Percentiles rank a stretch among this genome's conserved stretches.
Evolutionary conservation across 2,888 invertebrate genomes (phyloP).

Genomic region (Callosobruchus maculatus): DNA sequence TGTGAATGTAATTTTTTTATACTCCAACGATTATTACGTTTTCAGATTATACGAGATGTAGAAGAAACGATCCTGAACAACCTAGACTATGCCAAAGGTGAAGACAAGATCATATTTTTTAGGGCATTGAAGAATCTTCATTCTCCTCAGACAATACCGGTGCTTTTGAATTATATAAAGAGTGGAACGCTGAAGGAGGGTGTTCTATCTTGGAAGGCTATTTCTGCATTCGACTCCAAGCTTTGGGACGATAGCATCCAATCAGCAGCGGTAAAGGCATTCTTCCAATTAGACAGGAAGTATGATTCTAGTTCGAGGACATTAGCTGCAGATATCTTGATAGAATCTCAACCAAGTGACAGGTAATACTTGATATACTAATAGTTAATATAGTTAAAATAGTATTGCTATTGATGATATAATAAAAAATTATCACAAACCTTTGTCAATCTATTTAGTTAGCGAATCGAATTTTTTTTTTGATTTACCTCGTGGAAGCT

Average conservation of each 20-base stretch:
- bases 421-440: no score
- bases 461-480: no score
- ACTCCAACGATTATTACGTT: no score
- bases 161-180: conserved; percentile 56
- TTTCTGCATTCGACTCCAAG: conserved; percentile 53
- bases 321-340: conserved; percentile 65
- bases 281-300: conserved; percentile 56
- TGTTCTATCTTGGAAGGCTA: conserved; percentile 65
- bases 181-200: conserved; percentile 54
- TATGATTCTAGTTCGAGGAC: conserved; percentile 69
- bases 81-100: conserved; percentile 44
- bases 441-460: no score
- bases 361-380: neutral
- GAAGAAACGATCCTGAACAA: conserved; percentile 43
- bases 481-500: no score
- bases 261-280: conserved; percentile 53
- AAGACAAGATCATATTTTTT: conserved; percentile 60
- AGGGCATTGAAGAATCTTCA: conserved; percentile 69
- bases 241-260: conserved; percentile 48
- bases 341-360: conserved; percentile 47
- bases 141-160: conserved; percentile 57
- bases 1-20: no score
- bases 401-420: no score
- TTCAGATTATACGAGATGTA: conserved; percentile 43
- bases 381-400: no score